Percentiles rank a stretch among this genome's conserved stretches.
These are phyloP conservation scores for Hydractinia echinata DNA, from an alignment of 30 jellyfish, hydroid and myxozoan genomes.

Conservation along the genomic window DNA sequence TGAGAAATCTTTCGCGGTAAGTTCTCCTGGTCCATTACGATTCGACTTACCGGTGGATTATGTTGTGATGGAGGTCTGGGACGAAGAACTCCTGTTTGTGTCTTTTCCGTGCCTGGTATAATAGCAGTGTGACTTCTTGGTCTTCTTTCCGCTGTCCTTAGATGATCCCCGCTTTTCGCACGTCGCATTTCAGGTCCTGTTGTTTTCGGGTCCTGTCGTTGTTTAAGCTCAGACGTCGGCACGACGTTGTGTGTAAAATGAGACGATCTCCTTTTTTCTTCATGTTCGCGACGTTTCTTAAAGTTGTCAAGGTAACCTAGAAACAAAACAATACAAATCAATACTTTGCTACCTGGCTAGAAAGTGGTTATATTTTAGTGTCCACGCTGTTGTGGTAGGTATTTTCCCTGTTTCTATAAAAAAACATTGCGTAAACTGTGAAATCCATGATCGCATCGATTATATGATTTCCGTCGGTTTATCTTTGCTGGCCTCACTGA, in stretches of 20 bases:
- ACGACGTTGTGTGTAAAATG: slow-evolving; percentile 6
- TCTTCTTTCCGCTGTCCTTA: slow-evolving; percentile 15
- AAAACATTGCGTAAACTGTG: no score
- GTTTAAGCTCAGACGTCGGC: neutral
- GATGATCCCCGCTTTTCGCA: slow-evolving; percentile 40
- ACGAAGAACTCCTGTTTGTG: neutral
- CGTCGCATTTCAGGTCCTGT: slow-evolving; percentile 32
- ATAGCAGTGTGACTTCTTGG: slow-evolving; percentile 39
- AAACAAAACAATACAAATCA: neutral
- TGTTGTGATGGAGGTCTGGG: slow-evolving; percentile 16
- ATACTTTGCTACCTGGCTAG: no score
- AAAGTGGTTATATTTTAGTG: no score
- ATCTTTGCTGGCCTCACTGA: no score
- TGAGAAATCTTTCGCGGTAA: slow-evolving; percentile 11
- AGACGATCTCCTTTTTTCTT: slow-evolving; percentile 39
- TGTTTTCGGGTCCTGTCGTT: neutral
- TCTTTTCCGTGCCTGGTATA: neutral
- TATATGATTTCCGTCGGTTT: no score
- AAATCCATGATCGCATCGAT: no score
- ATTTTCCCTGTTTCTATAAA: no score
- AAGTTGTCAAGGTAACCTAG: slow-evolving; percentile 36
- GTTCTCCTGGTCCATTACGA: slow-evolving; percentile 9
- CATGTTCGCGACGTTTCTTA: slow-evolving; percentile 33
- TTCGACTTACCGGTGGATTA: neutral
- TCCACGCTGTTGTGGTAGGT: no score